Base-by-base conservation (phyloP, 2,797 vertebrate genomes). In the Helicolenus hilgendorfi region DNA sequence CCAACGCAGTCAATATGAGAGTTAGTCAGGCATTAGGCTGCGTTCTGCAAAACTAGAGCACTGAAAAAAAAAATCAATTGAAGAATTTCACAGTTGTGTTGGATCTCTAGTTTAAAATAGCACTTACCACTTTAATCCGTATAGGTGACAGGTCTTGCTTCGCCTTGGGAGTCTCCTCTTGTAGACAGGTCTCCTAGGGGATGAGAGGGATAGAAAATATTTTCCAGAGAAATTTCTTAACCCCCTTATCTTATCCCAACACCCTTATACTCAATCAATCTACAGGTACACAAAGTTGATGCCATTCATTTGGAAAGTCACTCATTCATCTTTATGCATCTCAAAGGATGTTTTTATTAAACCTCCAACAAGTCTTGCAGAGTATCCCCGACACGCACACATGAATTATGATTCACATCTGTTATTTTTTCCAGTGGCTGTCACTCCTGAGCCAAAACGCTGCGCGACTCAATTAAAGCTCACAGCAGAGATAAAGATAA, bases 141-240 rank as follows among this genome's bases (percentile, higher is more conserved):
- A 97, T 98, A n/a, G 97, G 97, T 33, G 97, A 98, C 81, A 98
- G 92, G 91, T 97, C 97, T 38, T 93, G 95, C 80, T 93, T 97
- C 9, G 91, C 96, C 72, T 96, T 97, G 64, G 93, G 93, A 65
- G 88, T 85, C 18, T 95, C 94, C 38, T 97, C 96, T 73, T 97
- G 97, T 62, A 97, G 94, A 94, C 97, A 97, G 2, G 95, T 97
- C 89, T 98, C 97, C 97, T 98, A 74, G 2, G 55, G 85, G 53
- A 91, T 75, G 56, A 90, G 67, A 89, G n/a, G 20, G 22, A 81
- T 14, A 26, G 24, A 69, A 77, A 58, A 77, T 38, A 56, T 70
- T 65, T 82, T 74, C 31, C 65, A 56, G 55, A 70, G 26, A 72
- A 83, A 87, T 27, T 6, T 20, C 33, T 65, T 26, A 38, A n/a